phyloP scores from a whole-genome alignment of 2,888 invertebrate genomes.

The Pediacus dermestoides region DNA sequence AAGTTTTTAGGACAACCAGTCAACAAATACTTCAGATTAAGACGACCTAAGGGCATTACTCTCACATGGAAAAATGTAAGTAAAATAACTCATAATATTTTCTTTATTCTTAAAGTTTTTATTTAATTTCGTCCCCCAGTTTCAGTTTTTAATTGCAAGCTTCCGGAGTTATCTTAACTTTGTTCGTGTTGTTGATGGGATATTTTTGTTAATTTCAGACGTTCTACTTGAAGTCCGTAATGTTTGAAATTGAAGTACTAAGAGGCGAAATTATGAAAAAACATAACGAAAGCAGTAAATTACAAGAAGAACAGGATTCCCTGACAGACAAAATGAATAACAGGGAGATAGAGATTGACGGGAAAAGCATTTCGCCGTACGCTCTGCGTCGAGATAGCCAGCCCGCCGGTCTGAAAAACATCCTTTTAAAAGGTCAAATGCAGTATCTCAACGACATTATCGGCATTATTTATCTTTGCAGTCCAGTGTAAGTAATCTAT shows the following conservation, averaged over 20 bases:
- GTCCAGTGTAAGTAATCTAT: conserved; percentile 79
- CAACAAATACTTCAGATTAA: conserved; percentile 68
- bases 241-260: conserved; percentile 80
- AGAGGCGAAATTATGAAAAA: conserved; percentile 44
- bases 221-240: conserved; percentile 73
- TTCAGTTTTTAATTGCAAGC: background rate
- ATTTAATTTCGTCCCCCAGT: conserved; percentile 15
- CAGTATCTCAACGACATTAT: conserved; percentile 76
- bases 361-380: conserved; percentile 44
- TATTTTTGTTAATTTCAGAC: too few species aligned
- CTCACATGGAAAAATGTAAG: conserved; percentile 84
- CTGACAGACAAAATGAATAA: conserved; percentile 24
- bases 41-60: conserved; percentile 75
- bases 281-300: conserved; percentile 9
- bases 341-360: conserved; percentile 38
- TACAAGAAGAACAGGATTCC: conserved; percentile 14
- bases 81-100: background rate
- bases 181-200: background rate
- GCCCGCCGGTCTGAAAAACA: conserved; percentile 61
- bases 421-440: conserved; percentile 83
- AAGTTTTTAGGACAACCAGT: conserved; percentile 65
- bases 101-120: background rate
- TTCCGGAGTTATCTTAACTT: too few species aligned
- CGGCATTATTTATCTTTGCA: conserved; percentile 79
- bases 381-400: conserved; percentile 50